Percentiles rank a stretch among this genome's conserved stretches.
Evolutionary conservation across 2,797 vertebrate species (phyloP).

Genomic region (Coracias cyanogaster): DNA sequence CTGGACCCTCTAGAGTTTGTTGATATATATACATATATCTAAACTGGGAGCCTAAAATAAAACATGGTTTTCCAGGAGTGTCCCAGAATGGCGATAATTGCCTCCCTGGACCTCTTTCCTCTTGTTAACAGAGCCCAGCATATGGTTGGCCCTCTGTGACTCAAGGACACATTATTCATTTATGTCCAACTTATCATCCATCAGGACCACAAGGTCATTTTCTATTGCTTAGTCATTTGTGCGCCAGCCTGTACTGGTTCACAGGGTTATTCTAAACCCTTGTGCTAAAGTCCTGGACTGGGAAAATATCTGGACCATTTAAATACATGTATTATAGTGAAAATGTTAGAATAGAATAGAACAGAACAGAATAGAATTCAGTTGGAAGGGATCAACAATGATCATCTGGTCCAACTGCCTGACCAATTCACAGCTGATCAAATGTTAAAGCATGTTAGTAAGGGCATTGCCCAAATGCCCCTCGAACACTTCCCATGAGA

Average conservation of each 20-base stretch:
- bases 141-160: background rate
- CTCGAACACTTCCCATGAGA: background rate
- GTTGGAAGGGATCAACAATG: background rate
- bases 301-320: background rate
- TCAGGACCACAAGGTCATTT: fast-evolving
- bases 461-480: background rate
- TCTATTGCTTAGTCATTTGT: background rate
- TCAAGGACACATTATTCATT: background rate
- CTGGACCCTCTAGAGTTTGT: background rate
- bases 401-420: background rate
- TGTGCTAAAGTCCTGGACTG: background rate
- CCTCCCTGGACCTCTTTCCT: background rate
- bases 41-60: background rate
- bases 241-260: too few species aligned
- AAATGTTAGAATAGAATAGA: too few species aligned
- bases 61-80: background rate
- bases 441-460: background rate
- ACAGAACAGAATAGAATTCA: background rate
- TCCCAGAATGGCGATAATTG: fast-evolving
- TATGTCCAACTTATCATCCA: background rate
- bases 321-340: background rate
- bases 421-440: background rate
- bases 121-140: background rate
- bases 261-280: too few species aligned
- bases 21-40: background rate